A percentile compares a stretch with the other conserved stretches of the same genome.
These are phyloP conservation scores for Drosophila paulistorum DNA, from an alignment of 1,140 invertebrate species.

Conservation along the genomic window DNA sequence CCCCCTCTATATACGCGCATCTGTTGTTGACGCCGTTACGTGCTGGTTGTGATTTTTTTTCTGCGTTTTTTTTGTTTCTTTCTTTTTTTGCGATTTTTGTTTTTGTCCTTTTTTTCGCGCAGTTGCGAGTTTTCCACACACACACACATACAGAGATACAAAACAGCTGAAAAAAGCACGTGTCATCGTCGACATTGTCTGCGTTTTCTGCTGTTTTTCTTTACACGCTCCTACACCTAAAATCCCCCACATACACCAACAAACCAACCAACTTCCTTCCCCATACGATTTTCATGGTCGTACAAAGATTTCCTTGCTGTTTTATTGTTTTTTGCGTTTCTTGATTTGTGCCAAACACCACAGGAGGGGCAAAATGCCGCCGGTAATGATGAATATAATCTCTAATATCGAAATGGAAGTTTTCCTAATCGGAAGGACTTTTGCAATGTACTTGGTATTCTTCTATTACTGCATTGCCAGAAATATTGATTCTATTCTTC, in stretches of 20 bases:
- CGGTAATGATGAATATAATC: background rate
- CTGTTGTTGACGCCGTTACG: constrained; percentile 16
- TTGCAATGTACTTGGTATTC: constrained; percentile 15
- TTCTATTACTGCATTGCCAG: constrained; percentile 31
- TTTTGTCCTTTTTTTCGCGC: constrained; percentile 79
- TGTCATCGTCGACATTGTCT: constrained; percentile 76
- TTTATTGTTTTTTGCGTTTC: constrained; percentile 52
- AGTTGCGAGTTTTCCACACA: constrained; percentile 64
- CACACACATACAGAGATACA: constrained; percentile 35
- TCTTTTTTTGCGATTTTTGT: constrained; percentile 70
- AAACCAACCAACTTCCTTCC: background rate
- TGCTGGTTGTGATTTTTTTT: constrained; percentile 11
- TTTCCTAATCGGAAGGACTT: background rate
- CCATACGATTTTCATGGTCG: constrained; percentile 70
- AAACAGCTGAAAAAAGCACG: constrained; percentile 83
- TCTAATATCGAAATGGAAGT: background rate
- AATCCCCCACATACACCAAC: background rate
- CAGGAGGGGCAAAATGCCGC: background rate
- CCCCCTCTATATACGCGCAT: constrained; percentile 13
- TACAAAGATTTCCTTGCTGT: constrained; percentile 43
- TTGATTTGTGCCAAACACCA: constrained; percentile 38
- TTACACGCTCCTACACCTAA: constrained; percentile 24
- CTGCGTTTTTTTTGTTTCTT: constrained; percentile 20
- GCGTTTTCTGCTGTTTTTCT: constrained; percentile 58
- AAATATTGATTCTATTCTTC: constrained; percentile 70